These are phyloP conservation scores for Ptiloglossa arizonensis DNA, from an alignment of 1,140 invertebrate species.

Conservation along the genomic window DNA sequence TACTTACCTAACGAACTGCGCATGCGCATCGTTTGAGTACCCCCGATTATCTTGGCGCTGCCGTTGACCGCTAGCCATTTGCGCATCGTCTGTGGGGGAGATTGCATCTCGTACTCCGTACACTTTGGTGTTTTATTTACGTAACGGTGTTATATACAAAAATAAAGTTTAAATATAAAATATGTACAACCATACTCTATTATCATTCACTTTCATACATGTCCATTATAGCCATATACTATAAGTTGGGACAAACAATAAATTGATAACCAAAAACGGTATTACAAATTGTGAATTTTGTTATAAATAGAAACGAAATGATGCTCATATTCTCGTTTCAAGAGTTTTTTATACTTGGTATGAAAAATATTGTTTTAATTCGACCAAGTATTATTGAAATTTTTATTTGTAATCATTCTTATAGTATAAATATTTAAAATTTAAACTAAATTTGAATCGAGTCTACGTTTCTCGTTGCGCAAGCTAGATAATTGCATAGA, in stretches of 20 bases:
- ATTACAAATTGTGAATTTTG: constrained; percentile 7
- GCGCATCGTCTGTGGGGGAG: neutral
- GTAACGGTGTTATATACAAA: neutral
- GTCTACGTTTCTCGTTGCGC: neutral
- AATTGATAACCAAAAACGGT: neutral
- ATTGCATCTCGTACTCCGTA: neutral
- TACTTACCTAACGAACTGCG: neutral
- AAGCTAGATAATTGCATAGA: neutral
- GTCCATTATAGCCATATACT: neutral
- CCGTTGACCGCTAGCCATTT: neutral
- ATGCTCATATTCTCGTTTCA: neutral
- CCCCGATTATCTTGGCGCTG: neutral
- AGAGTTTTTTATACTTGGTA: neutral
- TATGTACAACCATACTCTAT: neutral
- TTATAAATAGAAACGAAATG: neutral
- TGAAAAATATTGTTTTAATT: neutral
- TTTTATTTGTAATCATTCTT: neutral
- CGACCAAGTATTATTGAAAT: neutral
- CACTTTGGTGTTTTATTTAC: neutral
- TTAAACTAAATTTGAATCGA: constrained; percentile 6
- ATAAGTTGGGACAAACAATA: constrained; percentile 5
- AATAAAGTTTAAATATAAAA: neutral
- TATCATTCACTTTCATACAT: constrained; percentile 23
- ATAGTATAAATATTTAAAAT: neutral
- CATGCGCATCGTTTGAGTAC: constrained; percentile 7